phyloP scores from a whole-genome alignment of 2,888 invertebrate species.

The Apantesis nais region DNA sequence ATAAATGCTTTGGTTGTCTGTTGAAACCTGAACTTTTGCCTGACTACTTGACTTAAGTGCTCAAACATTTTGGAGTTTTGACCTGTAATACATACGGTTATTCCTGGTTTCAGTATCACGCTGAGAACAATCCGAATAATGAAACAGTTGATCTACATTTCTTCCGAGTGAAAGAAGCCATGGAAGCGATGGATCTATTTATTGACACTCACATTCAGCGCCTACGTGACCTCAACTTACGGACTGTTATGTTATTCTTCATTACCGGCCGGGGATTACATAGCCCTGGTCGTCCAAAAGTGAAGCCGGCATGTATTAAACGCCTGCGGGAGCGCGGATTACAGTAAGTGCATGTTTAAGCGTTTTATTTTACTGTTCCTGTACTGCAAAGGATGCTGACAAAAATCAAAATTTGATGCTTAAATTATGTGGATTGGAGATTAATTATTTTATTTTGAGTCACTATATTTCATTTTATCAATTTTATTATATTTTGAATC shows the following conservation, averaged over 20 bases:
- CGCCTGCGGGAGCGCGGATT: slow-evolving; percentile 87
- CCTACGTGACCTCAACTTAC: slow-evolving; percentile 62
- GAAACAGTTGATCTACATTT: too few species aligned
- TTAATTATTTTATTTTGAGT: too few species aligned
- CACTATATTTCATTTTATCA: too few species aligned
- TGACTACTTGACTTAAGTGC: too few species aligned
- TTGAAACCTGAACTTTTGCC: too few species aligned
- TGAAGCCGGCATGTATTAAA: slow-evolving; percentile 87
- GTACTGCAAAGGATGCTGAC: too few species aligned
- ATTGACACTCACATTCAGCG: slow-evolving; percentile 88
- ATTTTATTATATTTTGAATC: too few species aligned
- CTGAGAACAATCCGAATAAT: slow-evolving; percentile 53
- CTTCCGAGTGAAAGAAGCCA: slow-evolving; percentile 93
- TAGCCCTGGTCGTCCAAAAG: slow-evolving; percentile 88
- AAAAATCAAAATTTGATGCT: too few species aligned
- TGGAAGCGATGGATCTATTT: slow-evolving; percentile 88
- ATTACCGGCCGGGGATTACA: slow-evolving; percentile 93
- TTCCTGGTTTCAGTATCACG: slow-evolving; percentile 68
- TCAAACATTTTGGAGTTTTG: neutral
- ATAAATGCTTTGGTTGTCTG: too few species aligned
- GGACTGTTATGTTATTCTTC: slow-evolving; percentile 80
- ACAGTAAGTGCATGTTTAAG: slow-evolving; percentile 77
- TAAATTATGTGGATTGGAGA: too few species aligned
- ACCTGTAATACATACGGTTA: neutral
- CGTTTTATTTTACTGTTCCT: too few species aligned